Evolutionary conservation across 92 coral and sea anemone genomes (phyloP).

Genomic region (Paramuricea clavata): DNA sequence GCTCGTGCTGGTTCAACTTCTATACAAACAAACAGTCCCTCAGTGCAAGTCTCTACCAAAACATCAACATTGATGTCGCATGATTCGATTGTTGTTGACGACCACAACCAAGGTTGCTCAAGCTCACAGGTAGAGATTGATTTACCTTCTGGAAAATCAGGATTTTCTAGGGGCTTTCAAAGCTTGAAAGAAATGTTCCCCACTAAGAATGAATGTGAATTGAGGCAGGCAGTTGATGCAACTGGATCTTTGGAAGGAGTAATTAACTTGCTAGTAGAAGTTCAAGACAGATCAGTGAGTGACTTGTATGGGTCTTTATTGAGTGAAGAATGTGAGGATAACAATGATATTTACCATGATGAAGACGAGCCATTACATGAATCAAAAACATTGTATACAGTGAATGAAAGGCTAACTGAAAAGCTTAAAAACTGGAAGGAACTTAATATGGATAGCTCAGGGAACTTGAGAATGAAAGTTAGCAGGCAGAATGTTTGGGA

Average conservation of each 20-base stretch:
- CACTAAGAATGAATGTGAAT: constrained; percentile 32
- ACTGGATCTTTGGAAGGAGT: constrained; percentile 40
- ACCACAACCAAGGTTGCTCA: background rate
- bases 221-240: constrained; percentile 46
- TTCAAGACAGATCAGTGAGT: constrained; percentile 28
- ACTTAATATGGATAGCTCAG: background rate
- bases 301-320: constrained; percentile 55
- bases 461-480: constrained; percentile 49
- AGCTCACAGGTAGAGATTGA: no score
- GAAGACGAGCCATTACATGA: constrained; percentile 18
- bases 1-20: no score
- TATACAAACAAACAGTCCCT: no score
- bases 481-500: constrained; percentile 60
- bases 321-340: constrained; percentile 31
- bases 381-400: constrained; percentile 25
- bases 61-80: background rate
- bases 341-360: background rate
- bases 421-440: background rate
- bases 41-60: no score
- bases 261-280: constrained; percentile 48
- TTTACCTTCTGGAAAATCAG: no score
- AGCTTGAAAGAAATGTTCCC: constrained; percentile 61
- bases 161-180: background rate
- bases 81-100: background rate
- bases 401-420: constrained; percentile 34